Conservation (phyloP, 2,888 invertebrate genomes). For the Protophormia terraenovae region DNA sequence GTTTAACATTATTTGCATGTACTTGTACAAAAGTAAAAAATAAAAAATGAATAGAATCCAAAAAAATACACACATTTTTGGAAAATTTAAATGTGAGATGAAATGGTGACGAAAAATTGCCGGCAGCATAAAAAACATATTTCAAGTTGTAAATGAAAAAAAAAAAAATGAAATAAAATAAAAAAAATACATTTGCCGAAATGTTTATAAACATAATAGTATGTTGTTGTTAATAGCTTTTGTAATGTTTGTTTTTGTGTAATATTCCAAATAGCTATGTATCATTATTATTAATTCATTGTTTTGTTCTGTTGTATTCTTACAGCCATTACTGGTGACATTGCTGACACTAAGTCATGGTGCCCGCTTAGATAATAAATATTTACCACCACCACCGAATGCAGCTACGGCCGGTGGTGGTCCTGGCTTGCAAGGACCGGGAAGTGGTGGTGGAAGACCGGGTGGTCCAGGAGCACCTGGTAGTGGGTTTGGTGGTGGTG, state of each 20-base stretch:
- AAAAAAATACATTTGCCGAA: slow-evolving; percentile 43
- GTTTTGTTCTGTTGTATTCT: slow-evolving; percentile 62
- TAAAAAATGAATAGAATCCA: neutral
- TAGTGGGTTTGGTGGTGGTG: slow-evolving; percentile 73
- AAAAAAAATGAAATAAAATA: no score
- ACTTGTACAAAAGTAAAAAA: neutral
- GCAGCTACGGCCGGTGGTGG: slow-evolving; percentile 81
- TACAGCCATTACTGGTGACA: slow-evolving; percentile 81
- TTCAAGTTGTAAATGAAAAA: slow-evolving; percentile 60
- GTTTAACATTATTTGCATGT: neutral
- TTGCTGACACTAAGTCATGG: slow-evolving; percentile 81
- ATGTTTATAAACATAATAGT: neutral
- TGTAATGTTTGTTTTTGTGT: neutral
- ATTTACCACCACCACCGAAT: slow-evolving; percentile 83
- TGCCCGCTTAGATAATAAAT: slow-evolving; percentile 83
- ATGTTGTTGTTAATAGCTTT: neutral
- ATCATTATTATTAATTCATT: slow-evolving; percentile 43
- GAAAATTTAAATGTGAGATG: neutral
- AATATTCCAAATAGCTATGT: neutral
- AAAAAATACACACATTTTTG: neutral
- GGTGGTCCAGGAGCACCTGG: slow-evolving; percentile 70
- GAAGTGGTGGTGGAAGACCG: slow-evolving; percentile 73
- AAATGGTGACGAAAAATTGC: neutral
- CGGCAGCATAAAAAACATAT: slow-evolving; percentile 51
- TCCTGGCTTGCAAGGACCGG: slow-evolving; percentile 77